These are phyloP conservation scores for Enteromius anoplus DNA, from an alignment of 2,797 vertebrate genomes.

Conservation along the genomic window DNA sequence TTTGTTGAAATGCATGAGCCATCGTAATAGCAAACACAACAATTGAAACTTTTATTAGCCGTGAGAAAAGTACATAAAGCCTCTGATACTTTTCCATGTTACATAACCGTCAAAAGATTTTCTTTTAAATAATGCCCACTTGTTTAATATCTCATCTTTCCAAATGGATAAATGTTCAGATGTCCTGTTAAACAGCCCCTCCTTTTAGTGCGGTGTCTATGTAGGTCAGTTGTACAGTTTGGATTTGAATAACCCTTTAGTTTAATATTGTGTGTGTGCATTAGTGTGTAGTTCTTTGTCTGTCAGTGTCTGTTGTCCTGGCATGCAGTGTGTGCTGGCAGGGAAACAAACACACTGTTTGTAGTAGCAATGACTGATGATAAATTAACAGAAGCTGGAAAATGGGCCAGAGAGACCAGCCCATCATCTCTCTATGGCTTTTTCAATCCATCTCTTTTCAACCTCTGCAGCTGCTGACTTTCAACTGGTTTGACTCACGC, in stretches of 20 bases:
- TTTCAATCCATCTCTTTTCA: slow-evolving; percentile 45
- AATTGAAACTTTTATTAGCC: background rate
- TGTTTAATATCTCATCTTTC: slow-evolving; percentile 37
- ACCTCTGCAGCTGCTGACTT: slow-evolving; percentile 41
- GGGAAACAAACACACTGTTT: slow-evolving; percentile 70
- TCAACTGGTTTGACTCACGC: slow-evolving; percentile 36
- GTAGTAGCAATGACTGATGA: slow-evolving; percentile 73
- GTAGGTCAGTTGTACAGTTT: slow-evolving; percentile 74
- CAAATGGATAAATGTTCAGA: slow-evolving; percentile 57
- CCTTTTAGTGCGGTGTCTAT: slow-evolving; percentile 62
- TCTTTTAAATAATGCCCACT: background rate
- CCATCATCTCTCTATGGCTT: slow-evolving; percentile 40
- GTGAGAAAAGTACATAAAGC: slow-evolving; percentile 20
- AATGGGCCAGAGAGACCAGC: slow-evolving; percentile 50
- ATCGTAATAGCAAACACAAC: background rate
- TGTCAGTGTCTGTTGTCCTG: slow-evolving; percentile 56
- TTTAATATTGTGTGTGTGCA: slow-evolving; percentile 26
- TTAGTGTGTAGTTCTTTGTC: slow-evolving; percentile 28
- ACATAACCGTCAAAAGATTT: slow-evolving; percentile 16
- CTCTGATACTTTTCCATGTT: background rate
- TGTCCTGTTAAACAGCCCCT: slow-evolving; percentile 64
- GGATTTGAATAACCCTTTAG: slow-evolving; percentile 59
- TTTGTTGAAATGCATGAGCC: background rate
- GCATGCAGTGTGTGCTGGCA: slow-evolving; percentile 67
- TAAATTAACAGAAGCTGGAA: slow-evolving; percentile 64